Percentiles rank a stretch among this genome's conserved stretches.
phyloP scores from a whole-genome alignment of 2,888 invertebrate species.

The Tanypteryx hageni region DNA sequence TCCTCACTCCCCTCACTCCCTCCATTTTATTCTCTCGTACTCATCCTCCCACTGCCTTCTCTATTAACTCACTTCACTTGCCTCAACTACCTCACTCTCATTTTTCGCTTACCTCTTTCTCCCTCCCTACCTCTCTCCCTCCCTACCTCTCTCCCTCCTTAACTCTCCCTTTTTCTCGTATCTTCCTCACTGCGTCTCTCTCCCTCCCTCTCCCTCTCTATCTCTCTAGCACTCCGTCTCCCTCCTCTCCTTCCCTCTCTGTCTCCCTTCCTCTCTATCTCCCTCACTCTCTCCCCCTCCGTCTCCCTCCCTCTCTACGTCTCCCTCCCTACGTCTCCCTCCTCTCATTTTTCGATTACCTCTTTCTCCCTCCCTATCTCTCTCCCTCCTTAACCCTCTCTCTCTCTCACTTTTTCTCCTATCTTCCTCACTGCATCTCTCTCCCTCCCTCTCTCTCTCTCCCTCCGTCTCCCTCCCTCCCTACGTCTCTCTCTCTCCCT shows the following conservation, averaged over 20 bases:
- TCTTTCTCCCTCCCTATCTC: not conserved
- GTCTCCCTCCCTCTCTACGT: not conserved
- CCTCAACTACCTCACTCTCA: not conserved
- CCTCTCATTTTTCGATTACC: too few species aligned
- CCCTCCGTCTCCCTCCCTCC: too few species aligned
- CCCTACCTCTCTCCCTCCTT: not conserved
- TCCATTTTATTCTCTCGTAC: slow-evolving; percentile 74
- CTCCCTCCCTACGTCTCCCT: not conserved
- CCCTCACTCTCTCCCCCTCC: not conserved
- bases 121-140: not conserved
- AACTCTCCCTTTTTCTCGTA: not conserved
- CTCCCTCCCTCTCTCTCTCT: not conserved
- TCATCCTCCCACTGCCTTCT: slow-evolving; percentile 15
- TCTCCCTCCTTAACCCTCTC: too few species aligned
- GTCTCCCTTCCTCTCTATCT: not conserved
- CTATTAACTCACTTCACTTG: not conserved
- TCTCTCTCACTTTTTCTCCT: too few species aligned
- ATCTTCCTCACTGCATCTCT: too few species aligned
- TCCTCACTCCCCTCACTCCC: slow-evolving; percentile 66
- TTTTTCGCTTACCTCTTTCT: not conserved
- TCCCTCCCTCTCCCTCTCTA: not conserved
- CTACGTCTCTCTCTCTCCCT: too few species aligned
- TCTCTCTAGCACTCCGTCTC: not conserved
- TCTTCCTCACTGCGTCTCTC: too few species aligned
- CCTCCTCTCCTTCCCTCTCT: not conserved